These are phyloP conservation scores for Balanococcus diminutus DNA, from an alignment of 2,888 invertebrate genomes.

Conservation along the genomic window DNA sequence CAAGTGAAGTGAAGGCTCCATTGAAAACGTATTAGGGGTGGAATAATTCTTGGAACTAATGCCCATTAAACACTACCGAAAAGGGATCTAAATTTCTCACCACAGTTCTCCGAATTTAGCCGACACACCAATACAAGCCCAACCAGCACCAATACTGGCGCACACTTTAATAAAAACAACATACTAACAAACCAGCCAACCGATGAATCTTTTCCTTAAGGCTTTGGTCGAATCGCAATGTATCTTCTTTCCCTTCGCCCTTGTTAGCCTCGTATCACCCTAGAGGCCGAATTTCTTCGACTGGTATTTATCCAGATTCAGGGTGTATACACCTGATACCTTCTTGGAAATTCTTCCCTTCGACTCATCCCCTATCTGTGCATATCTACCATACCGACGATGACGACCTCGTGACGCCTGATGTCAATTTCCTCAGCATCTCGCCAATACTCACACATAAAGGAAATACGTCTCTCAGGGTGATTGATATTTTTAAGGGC, in stretches of 20 bases:
- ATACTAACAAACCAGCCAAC: not conserved
- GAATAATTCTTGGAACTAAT: conserved; percentile 53
- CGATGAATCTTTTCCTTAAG: not conserved
- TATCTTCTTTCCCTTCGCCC: not conserved
- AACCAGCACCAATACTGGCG: not conserved
- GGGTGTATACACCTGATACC: conserved; percentile 11
- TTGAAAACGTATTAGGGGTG: conserved; percentile 53
- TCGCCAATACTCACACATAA: not conserved
- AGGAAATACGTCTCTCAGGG: not conserved
- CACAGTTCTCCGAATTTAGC: conserved; percentile 17
- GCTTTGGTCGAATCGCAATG: not conserved
- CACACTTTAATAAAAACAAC: not conserved
- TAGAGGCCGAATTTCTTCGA: not conserved
- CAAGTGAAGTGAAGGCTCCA: conserved; percentile 44
- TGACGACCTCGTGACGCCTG: not conserved
- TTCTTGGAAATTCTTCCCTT: not conserved
- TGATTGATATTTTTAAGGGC: not conserved
- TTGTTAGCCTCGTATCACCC: not conserved
- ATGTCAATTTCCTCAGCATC: not conserved
- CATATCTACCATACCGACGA: not conserved
- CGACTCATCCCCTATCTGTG: not conserved
- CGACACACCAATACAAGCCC: not conserved
- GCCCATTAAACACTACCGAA: conserved; percentile 47
- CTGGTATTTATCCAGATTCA: not conserved
- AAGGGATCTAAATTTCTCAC: conserved; percentile 52